Conservation (phyloP, 2,888 invertebrate species). For the Cartodere bifasciata region DNA sequence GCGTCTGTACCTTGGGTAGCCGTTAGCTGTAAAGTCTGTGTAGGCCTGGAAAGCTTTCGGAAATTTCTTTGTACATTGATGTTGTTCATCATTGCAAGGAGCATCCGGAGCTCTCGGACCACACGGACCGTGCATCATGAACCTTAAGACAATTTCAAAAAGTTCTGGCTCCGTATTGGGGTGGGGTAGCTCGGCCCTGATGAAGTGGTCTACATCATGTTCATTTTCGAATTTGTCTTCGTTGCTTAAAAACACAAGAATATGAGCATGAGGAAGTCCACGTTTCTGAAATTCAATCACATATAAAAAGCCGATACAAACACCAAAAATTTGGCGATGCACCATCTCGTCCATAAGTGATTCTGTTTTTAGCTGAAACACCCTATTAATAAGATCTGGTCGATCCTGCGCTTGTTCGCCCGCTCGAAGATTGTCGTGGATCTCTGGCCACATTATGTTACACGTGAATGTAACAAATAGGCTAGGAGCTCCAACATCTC, state of each 20-base stretch:
- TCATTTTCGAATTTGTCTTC: slow-evolving; percentile 2
- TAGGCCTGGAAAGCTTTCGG: slow-evolving; percentile 3
- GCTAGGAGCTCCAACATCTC: slow-evolving; percentile 10
- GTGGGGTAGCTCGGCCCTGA: slow-evolving; percentile 5
- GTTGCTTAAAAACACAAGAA: slow-evolving; percentile 2
- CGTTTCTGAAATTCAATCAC: slow-evolving; percentile 17
- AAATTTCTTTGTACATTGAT: slow-evolving; percentile 3
- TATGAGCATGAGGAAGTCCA: slow-evolving; percentile 11
- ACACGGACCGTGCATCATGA: slow-evolving; percentile 9
- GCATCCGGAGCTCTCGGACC: slow-evolving; percentile 4
- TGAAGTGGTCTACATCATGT: slow-evolving; percentile 6
- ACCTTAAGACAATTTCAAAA: slow-evolving; percentile 2
- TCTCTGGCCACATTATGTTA: slow-evolving; percentile 14
- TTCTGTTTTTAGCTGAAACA: slow-evolving; percentile 12
- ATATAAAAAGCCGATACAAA: slow-evolving; percentile 9
- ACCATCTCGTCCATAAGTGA: slow-evolving; percentile 11
- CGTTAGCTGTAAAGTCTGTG: background rate
- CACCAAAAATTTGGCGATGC: slow-evolving; percentile 6
- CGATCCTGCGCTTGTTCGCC: slow-evolving; percentile 9
- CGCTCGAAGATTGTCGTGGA: slow-evolving; percentile 8
- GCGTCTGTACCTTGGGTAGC: slow-evolving; percentile 4
- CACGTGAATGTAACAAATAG: slow-evolving; percentile 15
- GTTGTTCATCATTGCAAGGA: slow-evolving; percentile 3
- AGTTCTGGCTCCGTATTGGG: background rate
- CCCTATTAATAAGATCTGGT: slow-evolving; percentile 13